Conservation (phyloP, 1,140 invertebrate species). For the Drosophila littoralis region DNA sequence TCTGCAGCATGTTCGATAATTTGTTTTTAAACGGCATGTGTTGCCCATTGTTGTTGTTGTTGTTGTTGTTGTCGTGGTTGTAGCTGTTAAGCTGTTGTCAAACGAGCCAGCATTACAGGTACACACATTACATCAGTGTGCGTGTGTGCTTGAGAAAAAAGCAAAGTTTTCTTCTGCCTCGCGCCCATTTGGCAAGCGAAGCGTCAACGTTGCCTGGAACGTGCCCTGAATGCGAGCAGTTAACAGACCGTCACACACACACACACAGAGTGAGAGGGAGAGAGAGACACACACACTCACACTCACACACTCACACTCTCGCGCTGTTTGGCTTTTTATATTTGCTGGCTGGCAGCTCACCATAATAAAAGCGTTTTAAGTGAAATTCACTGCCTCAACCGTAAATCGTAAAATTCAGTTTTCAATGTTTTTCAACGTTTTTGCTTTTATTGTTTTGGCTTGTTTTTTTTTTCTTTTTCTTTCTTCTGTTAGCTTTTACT, state of each 20-base stretch:
- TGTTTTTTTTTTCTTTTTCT: constrained; percentile 9
- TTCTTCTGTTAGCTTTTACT: constrained; percentile 30
- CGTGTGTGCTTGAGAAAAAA: constrained; percentile 57
- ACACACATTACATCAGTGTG: constrained; percentile 40
- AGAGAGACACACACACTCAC: constrained; percentile 15
- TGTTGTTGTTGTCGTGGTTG: constrained; percentile 38
- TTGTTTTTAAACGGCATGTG: constrained; percentile 76
- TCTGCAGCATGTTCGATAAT: constrained; percentile 76
- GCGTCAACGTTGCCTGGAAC: constrained; percentile 76
- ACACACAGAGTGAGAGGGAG: not conserved
- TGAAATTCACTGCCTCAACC: constrained; percentile 74
- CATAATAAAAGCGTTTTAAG: constrained; percentile 82
- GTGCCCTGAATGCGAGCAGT: constrained; percentile 75
- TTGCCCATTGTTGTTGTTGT: constrained; percentile 36
- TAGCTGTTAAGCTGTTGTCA: constrained; percentile 64
- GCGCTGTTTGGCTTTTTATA: constrained; percentile 27
- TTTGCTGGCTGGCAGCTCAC: constrained; percentile 41
- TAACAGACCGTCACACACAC: constrained; percentile 36
- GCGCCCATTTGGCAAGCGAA: constrained; percentile 63
- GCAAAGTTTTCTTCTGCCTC: constrained; percentile 61
- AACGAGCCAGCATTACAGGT: constrained; percentile 63
- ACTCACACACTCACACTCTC: constrained; percentile 11
- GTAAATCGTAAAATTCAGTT: constrained; percentile 79
- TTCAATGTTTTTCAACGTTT: constrained; percentile 58
- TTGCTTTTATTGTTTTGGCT: constrained; percentile 9